Base-by-base conservation (phyloP, 1,140 invertebrate species). In the Phthorimaea operculella region DNA sequence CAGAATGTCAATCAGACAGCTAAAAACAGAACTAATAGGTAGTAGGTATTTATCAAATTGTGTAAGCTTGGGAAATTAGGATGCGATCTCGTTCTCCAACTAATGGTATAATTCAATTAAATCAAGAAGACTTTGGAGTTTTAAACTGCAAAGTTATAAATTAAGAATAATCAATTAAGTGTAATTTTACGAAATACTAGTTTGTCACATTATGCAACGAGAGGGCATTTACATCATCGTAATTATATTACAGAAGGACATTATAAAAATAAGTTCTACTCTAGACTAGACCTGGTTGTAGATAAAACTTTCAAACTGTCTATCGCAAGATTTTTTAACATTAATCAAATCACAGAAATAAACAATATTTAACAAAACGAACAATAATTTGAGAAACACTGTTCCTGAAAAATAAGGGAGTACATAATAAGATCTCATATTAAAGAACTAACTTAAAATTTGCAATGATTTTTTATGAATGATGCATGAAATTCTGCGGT, bases 361-460 rank as follows among this genome's bases (percentile, higher is more conserved):
- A 60, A 68, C 71, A 66, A 69, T 63, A 75, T 56, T 68, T 62
- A 59, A 63, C 36, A 39, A 39, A 39, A 39, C 36, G 10, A 74
- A 76, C 57, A 68, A 66, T 58, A 74, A 71, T 79, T 84, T 84
- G 81, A 82, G 81, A 84, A 82, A 84, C 81, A 84, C 81, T 84
- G 81, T 75, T 79, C 74, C 64, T 68, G 60, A 72, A 57, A 59
- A 70, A 64, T 57, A 65, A 70, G 70, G 18, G 33, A 51, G 33
- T 15, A 39, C 10, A 12, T 39, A 34, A 39, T 12, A 39, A 39
- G n/a, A 39, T 39, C 36, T 28, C 6, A 28, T 28, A n/a, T 5
- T 39, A 2, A 39, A 10, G 36, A 39, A 39, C 36, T 39, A 39
- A 39, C 3, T 39, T 4, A 39, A 39, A 12, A n/a, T 12, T 39